Base-by-base conservation (phyloP, 2,797 vertebrate species). In the Aplochiton taeniatus region DNA sequence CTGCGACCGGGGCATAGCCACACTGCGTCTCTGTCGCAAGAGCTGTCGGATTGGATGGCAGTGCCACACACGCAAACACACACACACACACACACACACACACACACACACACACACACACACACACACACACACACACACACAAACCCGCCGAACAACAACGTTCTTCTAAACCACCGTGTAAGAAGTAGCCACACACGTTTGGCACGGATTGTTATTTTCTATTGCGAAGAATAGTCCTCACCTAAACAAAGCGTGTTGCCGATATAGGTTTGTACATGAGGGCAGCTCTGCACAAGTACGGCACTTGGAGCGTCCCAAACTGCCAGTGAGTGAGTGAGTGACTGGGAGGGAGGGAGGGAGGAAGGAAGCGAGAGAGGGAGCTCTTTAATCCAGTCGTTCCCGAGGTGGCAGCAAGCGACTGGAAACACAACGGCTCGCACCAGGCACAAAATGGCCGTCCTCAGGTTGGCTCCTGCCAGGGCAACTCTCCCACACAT, bases 391-490 rank as follows among this genome's bases (percentile, higher is more conserved):
- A 83, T 81, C 70, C 73, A 83, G 81, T 82, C 77, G 73, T 76
- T 82, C 87, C 68, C 51, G 72, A 75, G 80, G 80, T 75, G 80
- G 74, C 73, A 70, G 62, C 53, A 62, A 81, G 68, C 50, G 58
- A 77, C 74, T 73, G 79, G 69, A 79, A 75, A 72, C 80, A 78
- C 68, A 10, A 74, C 16, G 73, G 66, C 75, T 79, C 74, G 78
- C 81, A 73, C 68, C 71, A 63, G 77, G 75, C 78, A 86, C 85
- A 90, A 91, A 90, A 90, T 91, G 88, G 83, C 85, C 71, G 83
- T 76, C 81, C 72, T 75, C 79, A 77, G 80, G 87, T 89, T 86
- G 75, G 74, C 53, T 87, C 87, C 81, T 83, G 78, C 82, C 77
- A 76, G 63, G 77, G 70, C 82, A 31, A 2, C 31, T 31, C 31